Percentiles rank a stretch among this genome's conserved stretches.
phyloP scores from a whole-genome alignment of 2,797 vertebrate genomes.

The Clamator glandarius region DNA sequence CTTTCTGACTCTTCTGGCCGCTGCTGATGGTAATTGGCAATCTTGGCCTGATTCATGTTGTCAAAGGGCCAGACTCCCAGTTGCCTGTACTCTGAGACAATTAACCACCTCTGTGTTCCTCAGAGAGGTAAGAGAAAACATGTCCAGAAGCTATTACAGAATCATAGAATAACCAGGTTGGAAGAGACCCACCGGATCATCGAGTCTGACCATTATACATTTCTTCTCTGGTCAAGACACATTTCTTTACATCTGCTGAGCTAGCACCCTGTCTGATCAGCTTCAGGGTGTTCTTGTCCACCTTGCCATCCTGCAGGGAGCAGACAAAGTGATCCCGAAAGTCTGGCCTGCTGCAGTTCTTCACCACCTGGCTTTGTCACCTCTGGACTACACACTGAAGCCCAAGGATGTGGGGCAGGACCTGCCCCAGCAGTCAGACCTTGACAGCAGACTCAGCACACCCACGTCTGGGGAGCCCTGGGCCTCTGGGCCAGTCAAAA shows the following conservation, averaged over 20 bases:
- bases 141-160: not conserved
- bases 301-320: slow-evolving; percentile 57
- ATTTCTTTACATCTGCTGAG: not conserved
- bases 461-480: slow-evolving; percentile 35
- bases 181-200: too few species aligned
- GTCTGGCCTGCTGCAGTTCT: slow-evolving; percentile 73
- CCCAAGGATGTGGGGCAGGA: not conserved
- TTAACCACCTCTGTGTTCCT: not conserved
- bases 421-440: slow-evolving; percentile 68
- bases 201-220: not conserved
- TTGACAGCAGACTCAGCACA: slow-evolving; percentile 68
- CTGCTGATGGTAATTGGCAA: not conserved
- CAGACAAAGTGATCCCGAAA: slow-evolving; percentile 82
- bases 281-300: slow-evolving; percentile 71
- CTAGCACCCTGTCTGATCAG: slow-evolving; percentile 52
- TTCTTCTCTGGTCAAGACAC: not conserved
- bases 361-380: slow-evolving; percentile 78
- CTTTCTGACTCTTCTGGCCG: not conserved
- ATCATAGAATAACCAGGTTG: too few species aligned
- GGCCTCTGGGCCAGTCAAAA: slow-evolving; percentile 77
- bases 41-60: not conserved
- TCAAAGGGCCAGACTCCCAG: not conserved
- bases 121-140: not conserved
- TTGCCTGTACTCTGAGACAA: not conserved
- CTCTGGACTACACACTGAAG: slow-evolving; percentile 76